These are phyloP conservation scores for Dryadula phaetusa DNA, from an alignment of 2,888 invertebrate species.

Conservation along the genomic window DNA sequence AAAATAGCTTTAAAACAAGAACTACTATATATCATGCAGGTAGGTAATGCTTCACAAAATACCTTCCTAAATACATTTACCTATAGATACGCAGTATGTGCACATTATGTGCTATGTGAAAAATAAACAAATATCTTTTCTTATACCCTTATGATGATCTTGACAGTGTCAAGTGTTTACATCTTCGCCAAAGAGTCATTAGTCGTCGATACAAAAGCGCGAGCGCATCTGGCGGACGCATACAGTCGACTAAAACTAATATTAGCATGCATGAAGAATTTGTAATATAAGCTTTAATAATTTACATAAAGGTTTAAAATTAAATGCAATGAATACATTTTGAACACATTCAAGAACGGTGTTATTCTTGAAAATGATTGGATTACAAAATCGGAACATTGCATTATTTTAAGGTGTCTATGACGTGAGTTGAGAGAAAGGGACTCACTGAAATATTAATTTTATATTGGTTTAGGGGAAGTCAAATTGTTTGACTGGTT, in stretches of 20 bases:
- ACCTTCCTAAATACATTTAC: too few relatives aligned
- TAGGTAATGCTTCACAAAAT: too few relatives aligned
- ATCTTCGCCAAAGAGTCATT: conserved; percentile 79
- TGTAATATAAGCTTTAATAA: background rate
- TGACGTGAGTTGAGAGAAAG: conserved; percentile 43
- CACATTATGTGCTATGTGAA: conserved; percentile 16
- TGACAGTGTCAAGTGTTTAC: conserved; percentile 77
- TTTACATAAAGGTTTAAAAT: conserved; percentile 37
- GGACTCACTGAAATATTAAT: conserved; percentile 36
- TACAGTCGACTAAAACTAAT: conserved; percentile 51
- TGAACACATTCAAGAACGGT: background rate
- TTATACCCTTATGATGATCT: conserved; percentile 65
- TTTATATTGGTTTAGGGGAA: conserved; percentile 18
- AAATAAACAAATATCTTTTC: conserved; percentile 54
- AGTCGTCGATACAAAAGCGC: conserved; percentile 71
- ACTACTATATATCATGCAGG: too few relatives aligned
- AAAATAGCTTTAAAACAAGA: too few relatives aligned
- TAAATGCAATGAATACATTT: background rate
- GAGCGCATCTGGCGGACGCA: conserved; percentile 72
- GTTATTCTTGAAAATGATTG: conserved; percentile 57
- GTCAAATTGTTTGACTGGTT: background rate
- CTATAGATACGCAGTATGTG: too few relatives aligned
- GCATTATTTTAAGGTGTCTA: conserved; percentile 46
- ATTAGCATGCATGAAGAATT: conserved; percentile 7
- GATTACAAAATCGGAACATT: conserved; percentile 62